Percentiles rank a stretch among this genome's conserved stretches.
Conservation (phyloP, 2,888 invertebrate species). For the Mesorhabditis spiculigera region DNA sequence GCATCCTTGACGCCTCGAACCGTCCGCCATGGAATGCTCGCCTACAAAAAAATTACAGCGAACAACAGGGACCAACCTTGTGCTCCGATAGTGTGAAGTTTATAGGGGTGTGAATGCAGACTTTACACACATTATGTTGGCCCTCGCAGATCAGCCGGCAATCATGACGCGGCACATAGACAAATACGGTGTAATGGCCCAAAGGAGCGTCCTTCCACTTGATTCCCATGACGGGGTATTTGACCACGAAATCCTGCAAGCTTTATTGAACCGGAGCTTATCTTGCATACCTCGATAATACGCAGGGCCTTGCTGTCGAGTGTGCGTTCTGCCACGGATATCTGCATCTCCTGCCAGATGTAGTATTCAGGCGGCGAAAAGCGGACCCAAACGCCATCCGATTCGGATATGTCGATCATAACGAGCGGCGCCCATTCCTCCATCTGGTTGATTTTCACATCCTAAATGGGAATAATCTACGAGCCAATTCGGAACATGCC, state of each 20-base stretch:
- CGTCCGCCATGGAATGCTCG: neutral
- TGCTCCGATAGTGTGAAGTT: constrained; percentile 36
- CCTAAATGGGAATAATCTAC: neutral
- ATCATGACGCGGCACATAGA: constrained; percentile 38
- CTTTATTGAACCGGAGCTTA: neutral
- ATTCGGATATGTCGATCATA: constrained; percentile 29
- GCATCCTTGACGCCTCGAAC: neutral
- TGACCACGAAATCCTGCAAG: neutral
- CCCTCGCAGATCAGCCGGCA: constrained; percentile 36
- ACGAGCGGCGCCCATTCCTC: constrained; percentile 43
- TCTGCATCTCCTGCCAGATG: constrained; percentile 1
- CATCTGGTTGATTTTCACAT: neutral
- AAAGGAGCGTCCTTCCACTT: constrained; percentile 20
- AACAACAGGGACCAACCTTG: constrained; percentile 10
- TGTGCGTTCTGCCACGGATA: neutral
- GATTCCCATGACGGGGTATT: neutral
- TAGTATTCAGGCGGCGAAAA: constrained; percentile 6
- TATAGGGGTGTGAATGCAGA: constrained; percentile 33
- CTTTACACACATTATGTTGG: constrained; percentile 10
- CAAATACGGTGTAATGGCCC: constrained; percentile 36
- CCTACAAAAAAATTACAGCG: neutral
- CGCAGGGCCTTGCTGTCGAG: neutral
- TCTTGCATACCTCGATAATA: neutral
- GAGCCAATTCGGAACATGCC: neutral
- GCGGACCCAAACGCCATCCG: constrained; percentile 27